Evolutionary conservation across 2,888 invertebrate genomes (phyloP).

Genomic region (Aleiodes testaceus): DNA sequence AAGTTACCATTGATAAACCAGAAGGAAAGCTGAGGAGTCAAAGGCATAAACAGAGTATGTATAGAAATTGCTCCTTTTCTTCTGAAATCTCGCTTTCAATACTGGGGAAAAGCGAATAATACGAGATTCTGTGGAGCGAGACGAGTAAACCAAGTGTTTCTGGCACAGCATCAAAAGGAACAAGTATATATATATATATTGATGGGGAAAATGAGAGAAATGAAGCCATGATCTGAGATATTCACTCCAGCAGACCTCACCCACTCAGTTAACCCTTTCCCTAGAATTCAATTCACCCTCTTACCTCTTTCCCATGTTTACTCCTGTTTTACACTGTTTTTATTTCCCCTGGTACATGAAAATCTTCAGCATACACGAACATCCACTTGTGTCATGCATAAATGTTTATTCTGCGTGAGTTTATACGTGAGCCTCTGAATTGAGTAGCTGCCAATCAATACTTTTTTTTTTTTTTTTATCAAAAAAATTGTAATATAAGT

Average conservation of each 20-base stretch:
- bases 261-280: background rate
- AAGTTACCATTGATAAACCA: too few species aligned
- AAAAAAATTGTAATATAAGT: background rate
- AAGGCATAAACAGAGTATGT: too few species aligned
- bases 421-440: slow-evolving; percentile 1
- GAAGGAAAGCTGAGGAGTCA: too few species aligned
- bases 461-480: slow-evolving; percentile 1
- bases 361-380: slow-evolving; percentile 3
- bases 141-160: slow-evolving; percentile 37
- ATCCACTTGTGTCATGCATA: slow-evolving; percentile 22
- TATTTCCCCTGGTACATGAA: slow-evolving; percentile 29
- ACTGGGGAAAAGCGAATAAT: slow-evolving; percentile 22
- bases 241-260: background rate
- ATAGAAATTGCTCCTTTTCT: too few species aligned
- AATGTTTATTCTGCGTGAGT: slow-evolving; percentile 13
- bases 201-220: slow-evolving; percentile 1
- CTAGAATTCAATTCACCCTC: background rate
- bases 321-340: slow-evolving; percentile 13
- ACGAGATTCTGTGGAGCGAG: slow-evolving; percentile 29
- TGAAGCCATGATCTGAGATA: slow-evolving; percentile 37
- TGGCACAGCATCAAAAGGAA: slow-evolving; percentile 45
- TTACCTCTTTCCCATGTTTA: background rate
- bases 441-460: slow-evolving; percentile 7
- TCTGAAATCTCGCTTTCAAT: background rate
- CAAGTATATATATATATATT: slow-evolving; percentile 12